Base-by-base conservation (phyloP, 2,797 vertebrate species). In the Triplophysa yarkandensis region DNA sequence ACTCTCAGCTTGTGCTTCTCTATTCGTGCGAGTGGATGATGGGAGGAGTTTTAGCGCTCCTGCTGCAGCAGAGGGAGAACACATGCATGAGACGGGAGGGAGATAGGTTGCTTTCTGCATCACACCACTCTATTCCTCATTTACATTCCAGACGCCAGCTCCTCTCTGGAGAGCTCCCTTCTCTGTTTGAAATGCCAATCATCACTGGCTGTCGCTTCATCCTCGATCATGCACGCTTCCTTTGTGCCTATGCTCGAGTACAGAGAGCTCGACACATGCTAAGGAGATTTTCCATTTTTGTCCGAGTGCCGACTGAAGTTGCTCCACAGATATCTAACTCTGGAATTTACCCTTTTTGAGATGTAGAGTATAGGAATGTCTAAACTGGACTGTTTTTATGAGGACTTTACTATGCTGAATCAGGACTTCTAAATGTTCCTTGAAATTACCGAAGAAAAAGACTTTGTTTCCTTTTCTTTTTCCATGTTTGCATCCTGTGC, bases 41-140 rank as follows among this genome's bases (percentile, higher is more conserved):
- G 74, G 92, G 92, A 84, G 92, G 89, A 86, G 90, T 85, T 63
- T 87, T 41, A 10, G 34, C 80, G 79, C 82, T 85, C 78, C 86
- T 88, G 87, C 90, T 88, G 90, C 90, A 88, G 88, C 85, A 81
- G 72, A 77, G 74, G 65, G 58, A 74, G 63, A 79, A 63, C 32
- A 60, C 44, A 65, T 83, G 80, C 79, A 81, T 83, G 79, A 77
- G 71, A 75, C 72, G 30, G 69, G 79, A 74, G 74, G 57, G 74
- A 54, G 75, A 73, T 50, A 41, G 65, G 83, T 80, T 85, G 88
- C 85, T 89, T 85, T 83, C 85, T 87, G 84, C 90, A 85, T 86
- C 78, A 82, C 85, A 81, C 84, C 88, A 86, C 84, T 84, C 81
- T 85, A 84, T 85, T 82, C 84, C 84, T 89, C 85, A 85, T 89